Evolutionary conservation across 2,888 invertebrate genomes (phyloP).

Genomic region (Cantharis rufa): DNA sequence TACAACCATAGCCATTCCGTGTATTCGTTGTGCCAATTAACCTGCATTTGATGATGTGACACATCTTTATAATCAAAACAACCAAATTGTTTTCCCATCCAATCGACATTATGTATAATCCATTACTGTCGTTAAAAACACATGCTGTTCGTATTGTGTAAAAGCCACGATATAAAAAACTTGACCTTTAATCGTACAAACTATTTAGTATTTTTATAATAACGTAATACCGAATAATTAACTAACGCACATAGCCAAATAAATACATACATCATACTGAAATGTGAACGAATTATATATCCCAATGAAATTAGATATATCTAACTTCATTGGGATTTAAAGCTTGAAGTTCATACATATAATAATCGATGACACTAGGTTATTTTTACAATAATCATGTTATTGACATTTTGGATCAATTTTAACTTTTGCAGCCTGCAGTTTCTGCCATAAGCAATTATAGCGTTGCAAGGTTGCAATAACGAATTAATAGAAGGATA

Average conservation of each 20-base stretch:
- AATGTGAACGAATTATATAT: background rate
- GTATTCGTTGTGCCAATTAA: conserved; percentile 31
- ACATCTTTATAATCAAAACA: conserved; percentile 9
- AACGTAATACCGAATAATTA: background rate
- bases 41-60: conserved; percentile 18
- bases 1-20: conserved; percentile 21
- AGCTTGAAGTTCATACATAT: background rate
- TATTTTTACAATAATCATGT: background rate
- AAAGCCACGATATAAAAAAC: background rate
- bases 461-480: background rate
- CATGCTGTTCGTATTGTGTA: background rate
- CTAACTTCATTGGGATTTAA: too few species aligned
- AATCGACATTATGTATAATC: background rate
- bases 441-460: background rate
- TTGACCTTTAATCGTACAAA: background rate
- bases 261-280: background rate
- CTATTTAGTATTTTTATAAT: background rate
- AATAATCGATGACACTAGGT: background rate
- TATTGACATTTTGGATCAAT: background rate
- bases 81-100: background rate
- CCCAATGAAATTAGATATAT: too few species aligned
- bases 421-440: background rate
- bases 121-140: too few species aligned
- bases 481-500: too few species aligned
- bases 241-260: background rate